A percentile compares a stretch with the other conserved stretches of the same genome.
Conservation (phyloP, 1,140 invertebrate genomes). For the Dysdera silvatica region DNA sequence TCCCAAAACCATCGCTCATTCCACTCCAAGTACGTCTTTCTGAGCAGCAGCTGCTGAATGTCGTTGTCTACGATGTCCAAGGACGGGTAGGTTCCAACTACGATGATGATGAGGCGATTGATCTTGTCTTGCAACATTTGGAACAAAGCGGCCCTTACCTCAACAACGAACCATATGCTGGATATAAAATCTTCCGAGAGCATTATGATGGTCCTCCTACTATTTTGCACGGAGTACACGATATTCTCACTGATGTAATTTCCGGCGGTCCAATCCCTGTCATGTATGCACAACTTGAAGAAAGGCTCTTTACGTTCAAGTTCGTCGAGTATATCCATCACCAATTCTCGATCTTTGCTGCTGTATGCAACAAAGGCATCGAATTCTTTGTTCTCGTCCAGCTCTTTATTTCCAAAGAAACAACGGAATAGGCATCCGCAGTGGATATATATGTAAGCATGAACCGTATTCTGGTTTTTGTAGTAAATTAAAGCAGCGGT, state of each 20-base stretch:
- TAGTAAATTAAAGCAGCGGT: constrained; percentile 17
- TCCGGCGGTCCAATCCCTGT: constrained; percentile 76
- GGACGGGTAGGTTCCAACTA: constrained; percentile 59
- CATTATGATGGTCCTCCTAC: constrained; percentile 77
- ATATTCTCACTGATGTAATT: constrained; percentile 77
- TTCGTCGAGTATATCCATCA: constrained; percentile 53
- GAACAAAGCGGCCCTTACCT: constrained; percentile 68
- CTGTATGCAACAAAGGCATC: constrained; percentile 82
- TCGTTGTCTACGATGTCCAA: constrained; percentile 38
- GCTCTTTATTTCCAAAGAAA: constrained; percentile 46
- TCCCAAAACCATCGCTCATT: constrained; percentile 40
- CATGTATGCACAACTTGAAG: constrained; percentile 74
- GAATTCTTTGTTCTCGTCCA: constrained; percentile 64
- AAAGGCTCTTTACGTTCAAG: constrained; percentile 47
- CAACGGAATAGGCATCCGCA: constrained; percentile 10
- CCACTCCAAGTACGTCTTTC: constrained; percentile 47
- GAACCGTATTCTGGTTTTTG: constrained; percentile 11
- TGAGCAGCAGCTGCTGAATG: constrained; percentile 38
- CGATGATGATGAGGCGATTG: constrained; percentile 63
- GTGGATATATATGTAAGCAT: constrained; percentile 21
- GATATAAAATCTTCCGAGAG: constrained; percentile 85
- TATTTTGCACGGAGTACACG: constrained; percentile 77
- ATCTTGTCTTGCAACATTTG: constrained; percentile 34
- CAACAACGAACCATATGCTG: constrained; percentile 83
- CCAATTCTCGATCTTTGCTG: constrained; percentile 61